Base-by-base conservation (phyloP, 2,113 vertebrate genomes). In the Nicator chloris region DNA sequence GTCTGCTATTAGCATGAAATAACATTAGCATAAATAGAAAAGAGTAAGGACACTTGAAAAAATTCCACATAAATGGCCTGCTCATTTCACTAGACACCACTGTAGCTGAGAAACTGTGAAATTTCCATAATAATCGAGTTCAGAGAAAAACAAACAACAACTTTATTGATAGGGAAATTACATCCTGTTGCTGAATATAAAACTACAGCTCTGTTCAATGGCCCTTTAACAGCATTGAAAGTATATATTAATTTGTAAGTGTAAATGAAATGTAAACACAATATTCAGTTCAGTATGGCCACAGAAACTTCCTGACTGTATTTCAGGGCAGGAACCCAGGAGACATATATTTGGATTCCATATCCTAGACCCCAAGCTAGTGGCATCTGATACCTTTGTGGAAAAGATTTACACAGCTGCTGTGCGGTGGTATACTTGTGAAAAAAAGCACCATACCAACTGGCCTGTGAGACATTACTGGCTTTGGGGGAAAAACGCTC, bases 91-190 rank as follows among this genome's bases (percentile, higher is more conserved):
- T 80, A 24, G 30, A 77, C 90, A 95, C 90, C 92, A 87, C 54
- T 79, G 33, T 76, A 91, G 94, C 97, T 96, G 95, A 97, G 94
- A 96, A 97, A 97, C 94, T 96, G 91, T 96, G 96, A 97, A 96
- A 98, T 98, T 97, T 97, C 96, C 95, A 97, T 97, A 97, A 97
- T 94, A 97, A 97, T 94, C 66, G 3, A 95, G 89, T 94, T 66
- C 61, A 93, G 80, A 95, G 94, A 93, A 97, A 97, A 98, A 95
- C 95, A 97, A 97, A 96, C 95, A 97, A 85, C 92, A 96, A 96
- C 97, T 97, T 96, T 97, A 96, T 96, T 97, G 95, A 97, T 96
- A 97, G 97, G 88, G 70, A 98, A 97, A 98, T 97, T 97, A 90
- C 90, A 96, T 96, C 94, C 79, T 95, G 64, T 97, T 98, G 88